Conservation (phyloP, 64 coral and sea anemone species). For the Stylophora pistillata region DNA sequence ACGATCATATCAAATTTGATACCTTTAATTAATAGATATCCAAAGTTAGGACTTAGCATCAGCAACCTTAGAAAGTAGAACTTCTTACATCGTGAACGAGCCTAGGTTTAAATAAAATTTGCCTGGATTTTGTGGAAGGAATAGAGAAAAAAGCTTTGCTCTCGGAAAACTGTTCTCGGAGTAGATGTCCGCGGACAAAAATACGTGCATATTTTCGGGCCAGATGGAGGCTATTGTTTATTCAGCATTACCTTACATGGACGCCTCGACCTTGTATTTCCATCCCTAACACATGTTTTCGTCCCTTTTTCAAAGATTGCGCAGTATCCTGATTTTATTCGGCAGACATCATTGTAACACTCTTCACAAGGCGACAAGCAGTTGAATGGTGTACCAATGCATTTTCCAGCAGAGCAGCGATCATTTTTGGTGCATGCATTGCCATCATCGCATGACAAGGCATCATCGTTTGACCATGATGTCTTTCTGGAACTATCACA, state of each 20-base stretch:
- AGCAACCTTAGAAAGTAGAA: too few species aligned
- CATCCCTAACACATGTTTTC: slow-evolving; percentile 39
- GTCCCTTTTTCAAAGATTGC: slow-evolving; percentile 35
- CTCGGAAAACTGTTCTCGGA: too few species aligned
- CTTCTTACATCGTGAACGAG: too few species aligned
- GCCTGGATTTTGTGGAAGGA: too few species aligned
- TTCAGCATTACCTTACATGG: slow-evolving; percentile 48
- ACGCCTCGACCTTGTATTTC: slow-evolving; percentile 62
- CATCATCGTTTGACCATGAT: slow-evolving; percentile 50
- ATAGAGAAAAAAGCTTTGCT: too few species aligned
- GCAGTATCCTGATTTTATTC: slow-evolving; percentile 57
- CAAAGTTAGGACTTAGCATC: too few species aligned
- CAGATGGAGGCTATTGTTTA: too few species aligned
- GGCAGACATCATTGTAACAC: slow-evolving; percentile 65
- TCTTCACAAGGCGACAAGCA: slow-evolving; percentile 65
- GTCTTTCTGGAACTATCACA: slow-evolving; percentile 33
- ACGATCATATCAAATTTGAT: too few species aligned
- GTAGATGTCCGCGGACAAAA: too few species aligned
- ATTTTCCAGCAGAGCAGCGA: slow-evolving; percentile 60
- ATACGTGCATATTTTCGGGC: too few species aligned
- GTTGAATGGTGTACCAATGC: slow-evolving; percentile 57
- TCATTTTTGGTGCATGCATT: slow-evolving; percentile 60
- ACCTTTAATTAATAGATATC: too few species aligned
- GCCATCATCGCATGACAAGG: slow-evolving; percentile 55
- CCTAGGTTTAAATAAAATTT: too few species aligned